Conservation (phyloP, 2,797 vertebrate genomes). For the Streptopelia turtur region DNA sequence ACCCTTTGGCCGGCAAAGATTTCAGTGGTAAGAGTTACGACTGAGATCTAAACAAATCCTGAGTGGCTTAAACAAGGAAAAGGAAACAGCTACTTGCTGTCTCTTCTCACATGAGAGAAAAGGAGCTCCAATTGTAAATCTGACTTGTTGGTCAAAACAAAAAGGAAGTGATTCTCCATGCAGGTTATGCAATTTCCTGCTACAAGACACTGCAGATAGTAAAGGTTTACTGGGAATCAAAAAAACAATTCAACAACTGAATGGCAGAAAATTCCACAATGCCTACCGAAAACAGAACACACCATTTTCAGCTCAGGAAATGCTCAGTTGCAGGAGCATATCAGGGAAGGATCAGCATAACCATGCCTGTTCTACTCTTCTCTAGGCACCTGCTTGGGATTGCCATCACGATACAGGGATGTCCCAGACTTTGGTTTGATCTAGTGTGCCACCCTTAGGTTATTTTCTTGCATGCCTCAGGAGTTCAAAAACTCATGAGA, state of each 20-base stretch:
- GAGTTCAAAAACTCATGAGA: background rate
- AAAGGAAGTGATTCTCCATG: background rate
- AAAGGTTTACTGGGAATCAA: background rate
- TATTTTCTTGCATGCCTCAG: background rate
- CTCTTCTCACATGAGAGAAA: accelerated
- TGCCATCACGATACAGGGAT: background rate
- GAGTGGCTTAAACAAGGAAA: background rate
- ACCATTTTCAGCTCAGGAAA: background rate
- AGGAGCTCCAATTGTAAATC: background rate
- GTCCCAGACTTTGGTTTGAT: background rate
- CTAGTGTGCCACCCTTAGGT: background rate
- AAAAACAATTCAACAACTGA: background rate
- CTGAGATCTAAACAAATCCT: background rate
- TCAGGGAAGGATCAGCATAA: background rate
- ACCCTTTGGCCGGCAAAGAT: background rate
- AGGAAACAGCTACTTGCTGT: background rate
- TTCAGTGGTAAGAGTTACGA: background rate
- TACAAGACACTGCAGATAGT: background rate
- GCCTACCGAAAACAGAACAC: accelerated
- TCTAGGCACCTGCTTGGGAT: background rate
- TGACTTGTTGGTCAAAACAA: background rate
- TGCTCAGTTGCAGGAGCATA: accelerated
- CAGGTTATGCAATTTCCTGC: background rate
- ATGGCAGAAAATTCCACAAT: background rate
- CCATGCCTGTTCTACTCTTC: background rate